Conservation (phyloP, 2,113 vertebrate genomes). For the Diadophis punctatus region DNA sequence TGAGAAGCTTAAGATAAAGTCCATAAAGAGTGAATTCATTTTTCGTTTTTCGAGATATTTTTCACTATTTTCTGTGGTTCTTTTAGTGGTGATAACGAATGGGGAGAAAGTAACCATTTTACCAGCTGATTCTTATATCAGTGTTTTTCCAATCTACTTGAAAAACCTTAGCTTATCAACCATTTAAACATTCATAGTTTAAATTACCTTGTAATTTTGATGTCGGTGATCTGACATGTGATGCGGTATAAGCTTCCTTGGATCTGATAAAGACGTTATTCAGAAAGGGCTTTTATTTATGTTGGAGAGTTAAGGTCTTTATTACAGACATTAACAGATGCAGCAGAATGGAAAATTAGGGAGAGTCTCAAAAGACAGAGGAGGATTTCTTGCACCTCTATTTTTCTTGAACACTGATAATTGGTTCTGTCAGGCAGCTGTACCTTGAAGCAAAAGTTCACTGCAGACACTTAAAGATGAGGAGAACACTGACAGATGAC, state of each 20-base stretch:
- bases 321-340: neutral
- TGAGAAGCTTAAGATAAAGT: conserved; percentile 10
- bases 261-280: conserved; percentile 33
- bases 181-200: conserved; percentile 26
- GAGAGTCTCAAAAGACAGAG: neutral
- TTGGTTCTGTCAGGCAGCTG: conserved; percentile 32
- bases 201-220: conserved; percentile 28
- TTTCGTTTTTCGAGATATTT: conserved; percentile 1
- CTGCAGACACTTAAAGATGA: conserved; percentile 12
- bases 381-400: neutral
- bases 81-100: neutral
- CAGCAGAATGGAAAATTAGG: conserved; percentile 20
- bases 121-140: neutral
- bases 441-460: conserved; percentile 35
- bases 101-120: conserved; percentile 8
- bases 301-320: conserved; percentile 7
- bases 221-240: conserved; percentile 19
- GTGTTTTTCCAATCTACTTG: neutral
- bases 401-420: conserved; percentile 24
- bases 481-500: neutral
- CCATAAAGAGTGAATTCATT: neutral
- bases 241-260: conserved; percentile 15
- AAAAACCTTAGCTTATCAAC: conserved; percentile 16
- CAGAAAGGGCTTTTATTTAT: neutral
- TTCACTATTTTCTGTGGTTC: neutral